phyloP scores from a whole-genome alignment of 2,113 vertebrate genomes.

The Aphyosemion australe region DNA sequence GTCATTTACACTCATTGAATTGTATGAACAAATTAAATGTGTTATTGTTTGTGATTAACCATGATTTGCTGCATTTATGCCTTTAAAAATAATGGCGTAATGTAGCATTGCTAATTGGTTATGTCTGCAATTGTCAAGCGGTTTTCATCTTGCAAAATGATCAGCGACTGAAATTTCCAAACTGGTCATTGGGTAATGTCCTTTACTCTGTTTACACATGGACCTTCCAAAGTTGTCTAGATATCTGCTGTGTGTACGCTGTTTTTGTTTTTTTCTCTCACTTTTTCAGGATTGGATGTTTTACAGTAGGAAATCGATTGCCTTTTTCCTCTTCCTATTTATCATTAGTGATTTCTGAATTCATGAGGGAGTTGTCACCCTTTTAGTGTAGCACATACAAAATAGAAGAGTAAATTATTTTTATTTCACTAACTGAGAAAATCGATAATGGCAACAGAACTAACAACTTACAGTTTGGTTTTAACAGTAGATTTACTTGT shows the following conservation, averaged over 20 bases:
- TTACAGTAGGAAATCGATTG: no score
- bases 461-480: no score
- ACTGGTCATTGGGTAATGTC: background rate
- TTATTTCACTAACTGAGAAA: no score
- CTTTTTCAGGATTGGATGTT: no score
- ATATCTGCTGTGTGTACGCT: background rate
- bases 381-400: no score
- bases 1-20: background rate
- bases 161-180: background rate
- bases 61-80: background rate
- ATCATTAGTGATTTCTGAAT: no score
- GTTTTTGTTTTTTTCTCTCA: background rate
- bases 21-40: background rate
- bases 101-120: background rate
- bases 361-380: no score
- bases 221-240: conserved; percentile 33
- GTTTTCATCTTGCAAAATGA: background rate
- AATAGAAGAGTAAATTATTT: no score
- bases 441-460: no score
- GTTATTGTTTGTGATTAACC: background rate
- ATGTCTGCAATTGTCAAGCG: background rate
- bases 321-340: no score
- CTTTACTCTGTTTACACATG: conserved; percentile 9
- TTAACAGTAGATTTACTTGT: no score
- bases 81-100: background rate